A percentile compares a stretch with the other conserved stretches of the same genome.
Conservation (phyloP, 2,113 vertebrate genomes). For the Madoqua kirkii region DNA sequence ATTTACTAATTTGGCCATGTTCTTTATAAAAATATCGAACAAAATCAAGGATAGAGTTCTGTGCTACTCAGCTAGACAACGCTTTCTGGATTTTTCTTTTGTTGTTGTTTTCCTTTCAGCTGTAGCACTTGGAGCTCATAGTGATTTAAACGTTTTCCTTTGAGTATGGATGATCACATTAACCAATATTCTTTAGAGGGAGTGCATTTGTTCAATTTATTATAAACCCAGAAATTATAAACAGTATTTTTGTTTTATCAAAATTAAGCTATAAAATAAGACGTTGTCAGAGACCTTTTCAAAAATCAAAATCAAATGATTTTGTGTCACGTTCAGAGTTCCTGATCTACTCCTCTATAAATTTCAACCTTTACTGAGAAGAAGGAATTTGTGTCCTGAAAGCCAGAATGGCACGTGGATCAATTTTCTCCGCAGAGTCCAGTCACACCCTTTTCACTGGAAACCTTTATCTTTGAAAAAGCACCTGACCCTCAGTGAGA, state of each 20-base stretch:
- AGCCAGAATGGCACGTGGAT: background rate
- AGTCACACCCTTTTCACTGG: background rate
- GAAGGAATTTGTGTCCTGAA: background rate
- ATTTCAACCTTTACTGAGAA: background rate
- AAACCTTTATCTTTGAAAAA: background rate
- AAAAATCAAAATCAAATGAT: background rate
- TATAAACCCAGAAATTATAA: background rate
- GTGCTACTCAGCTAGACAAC: background rate
- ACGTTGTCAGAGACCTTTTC: background rate
- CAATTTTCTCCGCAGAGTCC: background rate
- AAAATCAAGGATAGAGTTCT: background rate
- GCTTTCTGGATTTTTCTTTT: background rate
- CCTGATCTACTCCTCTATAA: background rate
- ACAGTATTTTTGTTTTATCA: background rate
- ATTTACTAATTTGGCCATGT: background rate
- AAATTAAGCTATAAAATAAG: background rate
- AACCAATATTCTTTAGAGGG: background rate
- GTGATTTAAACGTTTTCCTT: background rate
- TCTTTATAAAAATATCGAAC: background rate
- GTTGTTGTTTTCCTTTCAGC: background rate
- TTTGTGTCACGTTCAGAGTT: background rate
- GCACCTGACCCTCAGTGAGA: background rate
- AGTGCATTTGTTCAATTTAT: background rate
- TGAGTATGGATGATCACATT: background rate
- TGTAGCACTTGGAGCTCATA: background rate